Base-by-base conservation (phyloP, 1,140 invertebrate genomes). In the Sycophaga agraensis region DNA sequence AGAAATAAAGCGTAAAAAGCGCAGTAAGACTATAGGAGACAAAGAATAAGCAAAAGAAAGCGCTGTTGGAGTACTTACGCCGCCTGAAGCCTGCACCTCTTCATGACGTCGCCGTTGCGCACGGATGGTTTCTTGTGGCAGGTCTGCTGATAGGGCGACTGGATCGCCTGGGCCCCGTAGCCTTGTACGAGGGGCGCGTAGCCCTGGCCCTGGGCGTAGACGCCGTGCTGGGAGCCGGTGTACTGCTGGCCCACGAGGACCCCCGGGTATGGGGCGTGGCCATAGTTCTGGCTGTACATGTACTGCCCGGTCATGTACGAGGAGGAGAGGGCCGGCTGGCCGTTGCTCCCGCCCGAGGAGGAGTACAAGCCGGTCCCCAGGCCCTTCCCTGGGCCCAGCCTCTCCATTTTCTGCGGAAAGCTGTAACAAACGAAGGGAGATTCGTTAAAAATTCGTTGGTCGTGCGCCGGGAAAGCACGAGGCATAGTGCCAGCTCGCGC, bases 31-130 rank as follows among this genome's bases (percentile, higher is more conserved):
- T 31, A 31, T 31, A n/a, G n/a, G n/a, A n/a, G n/a, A n/a, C n/a
- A 64, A 14, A 21, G 12, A 46, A 57, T 34, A 2, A 40, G 14
- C 42, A 21, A 49, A 51, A 24, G n/a, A 26, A 51, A 34, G 11
- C 28, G 28, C 11, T 11, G 28, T n/a, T n/a, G n/a, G n/a, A 14
- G 45, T 63, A 84, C 85, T 86, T 82, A 89, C 87, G 85, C 85
- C 65, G 82, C 85, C 72, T 89, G 88, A 55, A 88, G 80, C 65
- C 88, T 78, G 60, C 85, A 85, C 48, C 87, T 78, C 71, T 89
- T 89, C 60, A 88, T 75, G 37, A 88, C 84, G 71, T 89, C 87
- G n/a, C 86, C 85, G 70, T 88, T 88, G 54, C 88, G 78, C 26
- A 87, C 82, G 21, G 86, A 84, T 34, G 84, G 84, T 70, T 89